phyloP scores from a whole-genome alignment of 2,888 invertebrate species.

The Cancer borealis region DNA sequence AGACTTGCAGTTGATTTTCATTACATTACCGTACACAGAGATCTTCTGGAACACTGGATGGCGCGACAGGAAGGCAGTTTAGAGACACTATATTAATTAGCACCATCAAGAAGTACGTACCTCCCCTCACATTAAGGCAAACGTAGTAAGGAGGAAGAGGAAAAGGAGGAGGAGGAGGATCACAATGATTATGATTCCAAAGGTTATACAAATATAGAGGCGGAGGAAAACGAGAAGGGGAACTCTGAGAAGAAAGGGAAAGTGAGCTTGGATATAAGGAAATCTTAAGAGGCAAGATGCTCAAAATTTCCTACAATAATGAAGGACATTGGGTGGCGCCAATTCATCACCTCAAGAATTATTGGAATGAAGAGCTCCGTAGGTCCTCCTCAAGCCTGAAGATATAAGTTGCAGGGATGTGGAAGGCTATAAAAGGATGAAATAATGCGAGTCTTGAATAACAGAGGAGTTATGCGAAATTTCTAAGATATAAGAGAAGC shows the following conservation, averaged over 20 bases:
- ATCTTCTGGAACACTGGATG: too few relatives aligned
- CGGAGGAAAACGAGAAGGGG: background rate
- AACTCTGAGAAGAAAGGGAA: background rate
- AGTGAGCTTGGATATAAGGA: background rate
- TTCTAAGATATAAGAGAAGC: background rate
- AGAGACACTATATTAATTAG: too few relatives aligned
- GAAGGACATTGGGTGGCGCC: background rate
- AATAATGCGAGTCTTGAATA: background rate
- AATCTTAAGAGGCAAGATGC: background rate
- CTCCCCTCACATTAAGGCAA: too few relatives aligned
- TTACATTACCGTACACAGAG: too few relatives aligned
- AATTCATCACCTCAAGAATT: background rate
- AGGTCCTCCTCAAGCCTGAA: background rate
- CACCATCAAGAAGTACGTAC: too few relatives aligned
- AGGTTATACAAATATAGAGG: background rate
- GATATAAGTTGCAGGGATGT: background rate
- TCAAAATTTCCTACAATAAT: background rate
- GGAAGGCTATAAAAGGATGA: background rate
- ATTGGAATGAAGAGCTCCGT: background rate
- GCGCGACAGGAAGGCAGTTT: too few relatives aligned
- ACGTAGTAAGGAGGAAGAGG: too few relatives aligned
- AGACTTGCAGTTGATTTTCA: too few relatives aligned
- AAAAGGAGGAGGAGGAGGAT: too few relatives aligned
- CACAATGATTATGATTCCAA: too few relatives aligned
- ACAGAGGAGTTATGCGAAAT: slow-evolving; percentile 9